Percentiles rank a stretch among this genome's conserved stretches.
These are phyloP conservation scores for Leguminivora glycinivorella DNA, from an alignment of 1,140 invertebrate genomes.

Conservation along the genomic window DNA sequence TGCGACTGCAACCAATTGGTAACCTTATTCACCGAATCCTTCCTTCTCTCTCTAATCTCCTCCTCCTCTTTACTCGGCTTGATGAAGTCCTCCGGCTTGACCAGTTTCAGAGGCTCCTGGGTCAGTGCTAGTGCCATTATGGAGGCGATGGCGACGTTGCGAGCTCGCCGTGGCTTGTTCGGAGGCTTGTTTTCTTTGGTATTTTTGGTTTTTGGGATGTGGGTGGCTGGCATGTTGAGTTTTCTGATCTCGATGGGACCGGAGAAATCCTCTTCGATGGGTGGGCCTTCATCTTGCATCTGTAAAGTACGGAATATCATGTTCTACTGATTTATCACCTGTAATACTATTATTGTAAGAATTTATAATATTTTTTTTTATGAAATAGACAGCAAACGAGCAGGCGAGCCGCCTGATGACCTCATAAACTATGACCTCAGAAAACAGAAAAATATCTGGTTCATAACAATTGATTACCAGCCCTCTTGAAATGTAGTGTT, in stretches of 20 bases:
- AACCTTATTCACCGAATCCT: slow-evolving; percentile 4
- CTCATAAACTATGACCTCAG: too few species aligned
- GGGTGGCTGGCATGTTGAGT: background rate
- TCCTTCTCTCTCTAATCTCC: background rate
- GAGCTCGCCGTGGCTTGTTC: background rate
- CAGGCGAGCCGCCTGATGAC: too few species aligned
- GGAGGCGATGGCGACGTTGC: slow-evolving; percentile 7
- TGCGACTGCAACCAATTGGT: slow-evolving; percentile 11
- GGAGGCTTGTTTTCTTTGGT: background rate
- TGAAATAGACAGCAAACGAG: too few species aligned
- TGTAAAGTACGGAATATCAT: background rate
- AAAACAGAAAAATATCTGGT: too few species aligned
- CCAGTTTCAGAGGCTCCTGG: background rate
- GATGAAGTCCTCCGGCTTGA: background rate
- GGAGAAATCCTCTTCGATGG: background rate
- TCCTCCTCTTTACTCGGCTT: background rate
- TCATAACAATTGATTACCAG: too few species aligned
- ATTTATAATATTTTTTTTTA: too few species aligned
- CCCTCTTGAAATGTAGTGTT: too few species aligned
- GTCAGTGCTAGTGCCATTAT: background rate
- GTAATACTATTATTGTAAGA: too few species aligned
- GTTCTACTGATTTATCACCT: too few species aligned
- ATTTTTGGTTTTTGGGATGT: background rate
- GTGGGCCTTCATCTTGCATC: slow-evolving; percentile 6
- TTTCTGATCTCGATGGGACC: slow-evolving; percentile 6